phyloP scores from a whole-genome alignment of 2,797 vertebrate species.

The Anolis apletophallus region DNA sequence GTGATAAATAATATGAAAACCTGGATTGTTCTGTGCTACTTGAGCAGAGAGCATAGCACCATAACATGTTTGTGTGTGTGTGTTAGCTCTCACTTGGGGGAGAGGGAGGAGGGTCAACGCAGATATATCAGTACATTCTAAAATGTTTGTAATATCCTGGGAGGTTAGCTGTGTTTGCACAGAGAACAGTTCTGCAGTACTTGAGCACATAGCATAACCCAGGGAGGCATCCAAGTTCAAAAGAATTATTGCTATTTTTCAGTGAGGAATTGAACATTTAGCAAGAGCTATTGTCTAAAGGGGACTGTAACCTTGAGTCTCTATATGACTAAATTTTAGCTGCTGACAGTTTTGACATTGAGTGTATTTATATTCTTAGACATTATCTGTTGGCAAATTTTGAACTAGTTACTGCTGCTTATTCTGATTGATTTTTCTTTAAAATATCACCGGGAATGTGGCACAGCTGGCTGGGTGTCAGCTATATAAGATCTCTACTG shows the following conservation, averaged over 20 bases:
- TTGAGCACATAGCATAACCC: background rate
- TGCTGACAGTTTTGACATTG: background rate
- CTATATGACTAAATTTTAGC: background rate
- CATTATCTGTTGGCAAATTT: background rate
- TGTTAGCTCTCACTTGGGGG: no score
- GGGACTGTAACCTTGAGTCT: background rate
- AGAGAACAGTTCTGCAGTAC: background rate
- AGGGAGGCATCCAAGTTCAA: background rate
- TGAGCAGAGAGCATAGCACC: no score
- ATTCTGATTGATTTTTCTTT: no score
- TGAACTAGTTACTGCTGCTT: background rate
- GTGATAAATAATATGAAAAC: constrained; percentile 39
- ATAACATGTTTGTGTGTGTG: no score
- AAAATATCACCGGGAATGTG: no score
- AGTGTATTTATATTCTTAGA: background rate
- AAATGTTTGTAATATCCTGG: constrained; percentile 1
- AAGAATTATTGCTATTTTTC: background rate
- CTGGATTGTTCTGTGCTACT: no score
- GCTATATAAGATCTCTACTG: no score
- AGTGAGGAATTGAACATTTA: background rate
- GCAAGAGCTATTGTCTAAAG: background rate
- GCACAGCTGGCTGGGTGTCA: no score
- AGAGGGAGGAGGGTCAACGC: background rate
- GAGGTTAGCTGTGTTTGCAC: background rate
- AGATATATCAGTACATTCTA: background rate